Evolutionary conservation across 2,888 invertebrate species (phyloP).

Genomic region (Acronicta alni): DNA sequence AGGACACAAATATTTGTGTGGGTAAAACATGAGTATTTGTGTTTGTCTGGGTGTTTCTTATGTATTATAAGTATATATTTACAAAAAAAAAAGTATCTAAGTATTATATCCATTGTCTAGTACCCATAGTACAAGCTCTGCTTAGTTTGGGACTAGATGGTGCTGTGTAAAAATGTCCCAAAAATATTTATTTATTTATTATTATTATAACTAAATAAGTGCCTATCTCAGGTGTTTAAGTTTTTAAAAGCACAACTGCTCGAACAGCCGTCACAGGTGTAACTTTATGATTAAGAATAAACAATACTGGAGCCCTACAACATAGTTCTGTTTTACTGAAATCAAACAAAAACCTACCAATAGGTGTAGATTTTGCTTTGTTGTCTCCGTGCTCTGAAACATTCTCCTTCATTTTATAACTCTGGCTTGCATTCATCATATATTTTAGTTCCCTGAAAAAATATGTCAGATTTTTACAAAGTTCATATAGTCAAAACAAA

Average conservation of each 20-base stretch:
- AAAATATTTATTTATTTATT: too few species aligned
- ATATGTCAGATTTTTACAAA: constrained; percentile 14
- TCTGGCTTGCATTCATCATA: constrained; percentile 76
- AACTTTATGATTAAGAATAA: constrained; percentile 6
- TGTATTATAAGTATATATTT: too few species aligned
- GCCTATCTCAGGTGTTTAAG: background rate
- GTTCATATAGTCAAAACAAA: constrained; percentile 14
- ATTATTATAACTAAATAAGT: too few species aligned
- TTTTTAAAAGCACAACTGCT: background rate
- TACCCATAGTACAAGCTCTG: too few species aligned
- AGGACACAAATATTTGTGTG: too few species aligned
- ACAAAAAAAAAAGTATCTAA: too few species aligned
- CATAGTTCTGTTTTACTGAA: constrained; percentile 1
- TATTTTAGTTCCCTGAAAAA: constrained; percentile 38
- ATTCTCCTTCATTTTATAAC: constrained; percentile 79
- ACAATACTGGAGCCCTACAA: constrained; percentile 3
- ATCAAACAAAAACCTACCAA: constrained; percentile 68
- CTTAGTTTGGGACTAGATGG: too few species aligned
- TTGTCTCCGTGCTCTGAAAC: constrained; percentile 70
- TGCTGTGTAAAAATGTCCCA: too few species aligned
- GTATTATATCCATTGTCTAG: too few species aligned
- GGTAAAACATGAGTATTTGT: too few species aligned
- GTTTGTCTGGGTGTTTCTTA: too few species aligned
- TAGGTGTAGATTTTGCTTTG: constrained; percentile 80
- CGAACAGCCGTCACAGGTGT: background rate